These are phyloP conservation scores for Gymnoscopelus microlampas DNA, from an alignment of 2,797 vertebrate species.

Conservation along the genomic window DNA sequence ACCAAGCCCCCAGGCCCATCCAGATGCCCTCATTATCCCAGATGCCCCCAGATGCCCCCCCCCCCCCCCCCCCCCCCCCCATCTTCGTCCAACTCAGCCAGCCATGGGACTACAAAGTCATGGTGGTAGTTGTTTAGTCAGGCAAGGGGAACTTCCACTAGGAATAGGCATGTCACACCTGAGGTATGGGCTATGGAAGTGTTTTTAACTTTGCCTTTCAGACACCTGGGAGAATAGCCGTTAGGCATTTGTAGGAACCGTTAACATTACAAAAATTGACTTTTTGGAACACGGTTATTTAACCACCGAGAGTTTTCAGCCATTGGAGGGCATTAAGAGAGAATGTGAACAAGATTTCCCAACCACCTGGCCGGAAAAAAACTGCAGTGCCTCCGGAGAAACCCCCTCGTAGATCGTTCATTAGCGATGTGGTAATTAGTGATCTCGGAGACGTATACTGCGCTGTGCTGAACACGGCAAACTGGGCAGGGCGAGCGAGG, in stretches of 20 bases:
- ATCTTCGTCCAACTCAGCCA: constrained; percentile 54
- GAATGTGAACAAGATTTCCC: constrained; percentile 11
- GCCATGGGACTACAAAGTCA: constrained; percentile 59
- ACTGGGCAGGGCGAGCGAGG: not conserved
- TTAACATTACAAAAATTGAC: not conserved
- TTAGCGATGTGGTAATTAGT: constrained; percentile 28
- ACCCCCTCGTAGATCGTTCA: constrained; percentile 6
- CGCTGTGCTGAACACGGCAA: not conserved
- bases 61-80: constrained; percentile 58
- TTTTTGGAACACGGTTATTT: not conserved
- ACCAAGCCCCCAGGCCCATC: constrained; percentile 58
- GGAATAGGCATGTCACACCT: constrained; percentile 3
- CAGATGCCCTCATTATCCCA: constrained; percentile 71
- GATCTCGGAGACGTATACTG: not conserved
- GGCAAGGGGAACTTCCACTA: constrained; percentile 20
- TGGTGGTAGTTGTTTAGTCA: constrained; percentile 38
- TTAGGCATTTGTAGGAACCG: not conserved
- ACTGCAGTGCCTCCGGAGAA: not conserved
- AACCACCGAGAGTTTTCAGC: constrained; percentile 1
- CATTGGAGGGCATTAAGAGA: constrained; percentile 13
- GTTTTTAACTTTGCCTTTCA: not conserved
- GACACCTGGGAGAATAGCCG: not conserved
- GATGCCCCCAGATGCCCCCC: constrained; percentile 46
- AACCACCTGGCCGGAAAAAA: constrained; percentile 7
- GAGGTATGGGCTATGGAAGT: constrained; percentile 9